Percentiles rank a stretch among this genome's conserved stretches.
Conservation (phyloP, 2,888 invertebrate genomes). For the Parnassius apollo region DNA sequence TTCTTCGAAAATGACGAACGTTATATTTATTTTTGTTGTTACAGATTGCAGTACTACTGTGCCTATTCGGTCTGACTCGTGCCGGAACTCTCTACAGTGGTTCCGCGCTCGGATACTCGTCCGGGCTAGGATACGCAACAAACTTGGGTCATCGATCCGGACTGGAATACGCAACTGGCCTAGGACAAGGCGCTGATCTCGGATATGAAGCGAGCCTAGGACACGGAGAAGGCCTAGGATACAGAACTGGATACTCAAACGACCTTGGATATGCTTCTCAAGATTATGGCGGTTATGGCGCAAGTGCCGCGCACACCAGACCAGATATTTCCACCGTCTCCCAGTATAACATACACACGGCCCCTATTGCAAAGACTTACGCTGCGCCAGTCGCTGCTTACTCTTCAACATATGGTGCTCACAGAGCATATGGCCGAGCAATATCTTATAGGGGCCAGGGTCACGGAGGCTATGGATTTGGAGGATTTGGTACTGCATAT, state of each 20-base stretch:
- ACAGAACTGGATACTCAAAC: conserved; percentile 39
- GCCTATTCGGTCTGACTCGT: conserved; percentile 49
- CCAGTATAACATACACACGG: conserved; percentile 50
- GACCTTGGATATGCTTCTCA: conserved; percentile 30
- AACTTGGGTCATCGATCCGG: conserved; percentile 28
- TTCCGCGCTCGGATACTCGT: conserved; percentile 28
- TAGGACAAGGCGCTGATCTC: conserved; percentile 36
- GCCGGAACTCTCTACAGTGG: conserved; percentile 50
- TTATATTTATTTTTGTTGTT: conserved; percentile 25
- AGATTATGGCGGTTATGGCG: conserved; percentile 35
- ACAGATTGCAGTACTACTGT: conserved; percentile 49
- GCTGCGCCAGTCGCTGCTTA: conserved; percentile 40
- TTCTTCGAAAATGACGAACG: neutral
- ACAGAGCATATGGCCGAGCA: conserved; percentile 33
- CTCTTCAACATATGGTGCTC: conserved; percentile 29
- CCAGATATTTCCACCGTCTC: conserved; percentile 51
- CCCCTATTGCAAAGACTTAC: conserved; percentile 41
- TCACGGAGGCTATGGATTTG: conserved; percentile 33
- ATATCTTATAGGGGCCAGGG: conserved; percentile 37
- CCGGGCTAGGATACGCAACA: conserved; percentile 35
- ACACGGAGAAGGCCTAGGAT: conserved; percentile 37
- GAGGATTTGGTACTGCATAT: conserved; percentile 34
- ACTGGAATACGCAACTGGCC: conserved; percentile 18
- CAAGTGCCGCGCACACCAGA: conserved; percentile 33
- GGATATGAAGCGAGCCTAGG: conserved; percentile 33